phyloP scores from a whole-genome alignment of 1,140 invertebrate genomes.

The Potamilus streckersoni region DNA sequence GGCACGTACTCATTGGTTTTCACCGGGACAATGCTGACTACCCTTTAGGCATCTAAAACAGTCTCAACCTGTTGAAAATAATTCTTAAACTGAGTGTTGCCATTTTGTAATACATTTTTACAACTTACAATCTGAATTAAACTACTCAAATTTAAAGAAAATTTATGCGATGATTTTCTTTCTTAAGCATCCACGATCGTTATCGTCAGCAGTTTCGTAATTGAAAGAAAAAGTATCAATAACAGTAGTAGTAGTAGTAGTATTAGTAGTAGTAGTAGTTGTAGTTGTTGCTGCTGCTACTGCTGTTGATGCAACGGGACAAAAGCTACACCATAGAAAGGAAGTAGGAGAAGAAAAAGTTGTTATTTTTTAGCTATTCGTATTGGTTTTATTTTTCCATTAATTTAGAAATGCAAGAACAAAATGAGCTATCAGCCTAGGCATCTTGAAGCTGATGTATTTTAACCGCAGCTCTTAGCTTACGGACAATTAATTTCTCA shows the following conservation, averaged over 20 bases:
- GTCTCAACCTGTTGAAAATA: constrained; percentile 40
- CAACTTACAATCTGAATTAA: neutral
- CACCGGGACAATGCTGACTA: constrained; percentile 70
- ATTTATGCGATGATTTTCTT: neutral
- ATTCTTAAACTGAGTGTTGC: neutral
- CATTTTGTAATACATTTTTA: neutral
- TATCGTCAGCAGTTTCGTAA: neutral
- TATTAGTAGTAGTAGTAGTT: neutral
- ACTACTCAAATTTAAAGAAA: neutral
- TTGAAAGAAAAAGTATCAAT: neutral
- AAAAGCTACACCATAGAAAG: too few species aligned
- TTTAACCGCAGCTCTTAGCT: too few species aligned
- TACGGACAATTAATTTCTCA: too few species aligned
- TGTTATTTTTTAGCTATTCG: too few species aligned
- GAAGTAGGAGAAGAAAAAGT: too few species aligned
- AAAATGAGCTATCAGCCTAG: too few species aligned
- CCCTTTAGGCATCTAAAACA: constrained; percentile 59
- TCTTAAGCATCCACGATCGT: neutral
- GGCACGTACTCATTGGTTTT: constrained; percentile 37
- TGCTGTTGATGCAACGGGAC: too few species aligned
- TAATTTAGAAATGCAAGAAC: too few species aligned
- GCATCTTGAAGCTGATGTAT: too few species aligned
- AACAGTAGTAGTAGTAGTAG: too few species aligned
- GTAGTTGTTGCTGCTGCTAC: too few species aligned
- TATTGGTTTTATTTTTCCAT: too few species aligned